Conservation (phyloP, 2,888 invertebrate species). For the Xanthorhoe designata region DNA sequence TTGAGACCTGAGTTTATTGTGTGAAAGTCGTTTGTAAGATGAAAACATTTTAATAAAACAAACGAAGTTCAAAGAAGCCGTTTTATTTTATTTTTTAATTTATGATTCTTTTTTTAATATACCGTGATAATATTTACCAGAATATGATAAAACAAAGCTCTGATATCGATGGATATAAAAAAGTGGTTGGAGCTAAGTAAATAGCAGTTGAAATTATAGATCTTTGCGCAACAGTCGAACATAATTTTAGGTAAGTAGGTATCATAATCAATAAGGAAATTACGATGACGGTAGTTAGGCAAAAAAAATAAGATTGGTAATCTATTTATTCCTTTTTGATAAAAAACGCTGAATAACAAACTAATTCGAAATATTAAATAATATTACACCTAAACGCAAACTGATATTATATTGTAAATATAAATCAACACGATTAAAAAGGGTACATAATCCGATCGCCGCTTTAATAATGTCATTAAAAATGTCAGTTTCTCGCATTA, state of each 20-base stretch:
- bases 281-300: no score
- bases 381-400: constrained; percentile 41
- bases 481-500: constrained; percentile 78
- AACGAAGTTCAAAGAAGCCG: constrained; percentile 2
- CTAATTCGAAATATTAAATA: neutral
- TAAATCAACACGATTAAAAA: constrained; percentile 78
- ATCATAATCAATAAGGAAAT: no score
- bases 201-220: no score
- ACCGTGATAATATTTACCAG: neutral
- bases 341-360: neutral
- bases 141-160: neutral
- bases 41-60: constrained; percentile 3
- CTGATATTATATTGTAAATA: constrained; percentile 51
- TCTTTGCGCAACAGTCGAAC: no score
- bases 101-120: neutral
- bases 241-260: no score
- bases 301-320: no score
- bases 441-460: constrained; percentile 71
- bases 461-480: constrained; percentile 64
- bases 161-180: no score
- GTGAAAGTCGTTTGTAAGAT: neutral
- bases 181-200: no score
- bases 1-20: constrained; percentile 20
- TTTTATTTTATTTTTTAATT: neutral
- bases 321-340: no score